Conservation (phyloP, 1,140 invertebrate species). For the Prorops nasuta region DNA sequence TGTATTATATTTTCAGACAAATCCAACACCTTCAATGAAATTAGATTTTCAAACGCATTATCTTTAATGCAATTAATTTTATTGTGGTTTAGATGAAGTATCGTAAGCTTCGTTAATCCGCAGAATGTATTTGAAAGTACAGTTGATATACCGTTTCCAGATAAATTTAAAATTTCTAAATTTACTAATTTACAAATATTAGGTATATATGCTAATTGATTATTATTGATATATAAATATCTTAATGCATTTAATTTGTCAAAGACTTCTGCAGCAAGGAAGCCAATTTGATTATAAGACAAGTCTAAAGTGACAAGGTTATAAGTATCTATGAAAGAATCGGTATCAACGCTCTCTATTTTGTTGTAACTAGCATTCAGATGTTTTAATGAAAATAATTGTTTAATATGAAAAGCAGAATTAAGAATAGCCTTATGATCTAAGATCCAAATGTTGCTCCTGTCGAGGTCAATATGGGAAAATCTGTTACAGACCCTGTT, state of each 20-base stretch:
- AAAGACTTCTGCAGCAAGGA: neutral
- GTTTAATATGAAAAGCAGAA: neutral
- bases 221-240: conserved; percentile 11
- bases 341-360: neutral
- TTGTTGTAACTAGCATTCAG: conserved; percentile 1
- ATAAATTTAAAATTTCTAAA: conserved; percentile 1
- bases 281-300: neutral
- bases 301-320: neutral
- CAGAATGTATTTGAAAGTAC: neutral
- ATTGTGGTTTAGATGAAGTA: conserved; percentile 14
- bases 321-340: neutral
- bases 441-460: neutral
- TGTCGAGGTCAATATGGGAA: too few species aligned
- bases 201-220: neutral
- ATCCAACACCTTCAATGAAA: conserved; percentile 8
- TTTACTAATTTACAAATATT: neutral
- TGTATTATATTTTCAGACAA: conserved; percentile 11
- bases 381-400: neutral
- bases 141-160: conserved; percentile 10
- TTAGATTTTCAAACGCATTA: neutral
- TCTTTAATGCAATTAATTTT: neutral
- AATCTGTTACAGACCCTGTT: too few species aligned
- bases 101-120: neutral
- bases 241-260: neutral
- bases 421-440: neutral